Evolutionary conservation across 2,797 vertebrate species (phyloP).

Genomic region (Enteromius unitaeniatus): DNA sequence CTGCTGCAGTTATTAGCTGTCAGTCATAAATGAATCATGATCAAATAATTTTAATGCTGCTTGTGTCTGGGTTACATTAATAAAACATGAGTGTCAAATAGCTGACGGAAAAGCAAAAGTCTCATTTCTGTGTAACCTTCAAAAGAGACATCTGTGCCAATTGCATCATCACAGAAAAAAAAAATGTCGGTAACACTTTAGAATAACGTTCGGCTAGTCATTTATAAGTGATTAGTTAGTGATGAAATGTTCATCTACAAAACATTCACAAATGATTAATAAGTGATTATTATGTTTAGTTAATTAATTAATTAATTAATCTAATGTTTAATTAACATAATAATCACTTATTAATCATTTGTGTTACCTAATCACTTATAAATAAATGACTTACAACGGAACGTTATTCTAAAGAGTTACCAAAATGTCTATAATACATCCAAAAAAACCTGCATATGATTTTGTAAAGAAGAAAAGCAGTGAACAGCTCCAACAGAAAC

Average conservation of each 20-base stretch:
- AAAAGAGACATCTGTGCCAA: conserved; percentile 1
- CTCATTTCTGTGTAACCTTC: conserved; percentile 18
- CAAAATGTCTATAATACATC: neutral
- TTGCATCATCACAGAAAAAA: neutral
- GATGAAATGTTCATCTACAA: no score
- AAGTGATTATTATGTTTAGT: no score
- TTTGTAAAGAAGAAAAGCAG: neutral
- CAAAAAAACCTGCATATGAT: neutral
- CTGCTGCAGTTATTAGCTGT: neutral
- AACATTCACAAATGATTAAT: no score
- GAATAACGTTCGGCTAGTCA: no score
- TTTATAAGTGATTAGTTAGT: no score
- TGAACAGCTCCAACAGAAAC: neutral
- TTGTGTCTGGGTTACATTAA: conserved; percentile 11
- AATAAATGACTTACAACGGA: no score
- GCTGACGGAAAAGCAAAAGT: conserved; percentile 1
- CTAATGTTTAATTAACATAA: no score
- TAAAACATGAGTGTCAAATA: conserved; percentile 21
- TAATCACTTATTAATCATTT: no score
- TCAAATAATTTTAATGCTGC: neutral
- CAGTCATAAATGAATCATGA: conserved; percentile 32
- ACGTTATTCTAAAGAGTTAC: no score
- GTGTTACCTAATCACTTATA: no score
- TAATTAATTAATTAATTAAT: no score
- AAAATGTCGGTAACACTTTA: neutral